Conservation (phyloP, 2,797 vertebrate genomes). For the Hoplostethus mediterraneus region DNA sequence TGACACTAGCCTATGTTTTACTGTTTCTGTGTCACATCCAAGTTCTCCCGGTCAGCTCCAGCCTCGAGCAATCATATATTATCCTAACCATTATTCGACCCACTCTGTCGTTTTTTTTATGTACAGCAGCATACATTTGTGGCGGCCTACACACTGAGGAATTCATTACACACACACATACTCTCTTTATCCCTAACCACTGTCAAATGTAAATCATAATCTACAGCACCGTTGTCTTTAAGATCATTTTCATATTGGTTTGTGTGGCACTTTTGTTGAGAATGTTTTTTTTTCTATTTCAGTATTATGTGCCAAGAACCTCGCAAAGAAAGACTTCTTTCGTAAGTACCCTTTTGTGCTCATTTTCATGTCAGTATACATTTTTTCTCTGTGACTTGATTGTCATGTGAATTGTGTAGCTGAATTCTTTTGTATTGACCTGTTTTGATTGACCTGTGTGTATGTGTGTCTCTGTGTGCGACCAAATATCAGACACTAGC, state of each 20-base stretch:
- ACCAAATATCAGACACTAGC: slow-evolving; percentile 3
- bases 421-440: not conserved
- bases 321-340: slow-evolving; percentile 99
- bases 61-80: slow-evolving; percentile 67
- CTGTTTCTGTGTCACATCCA: slow-evolving; percentile 35
- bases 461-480: slow-evolving; percentile 10
- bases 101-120: slow-evolving; percentile 36
- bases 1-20: slow-evolving; percentile 40
- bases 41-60: slow-evolving; percentile 35
- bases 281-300: slow-evolving; percentile 63
- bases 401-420: not conserved
- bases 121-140: slow-evolving; percentile 41
- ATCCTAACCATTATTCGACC: slow-evolving; percentile 40
- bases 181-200: slow-evolving; percentile 1
- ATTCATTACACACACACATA: slow-evolving; percentile 14
- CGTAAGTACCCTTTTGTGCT: slow-evolving; percentile 88
- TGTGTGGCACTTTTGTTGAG: slow-evolving; percentile 51
- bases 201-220: not conserved
- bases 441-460: not conserved
- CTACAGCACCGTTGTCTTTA: not conserved
- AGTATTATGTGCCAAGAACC: slow-evolving; percentile 99
- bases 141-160: slow-evolving; percentile 53
- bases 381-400: not conserved
- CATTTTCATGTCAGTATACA: slow-evolving; percentile 1
- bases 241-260: slow-evolving; percentile 49